Evolutionary conservation across 1,140 invertebrate species (phyloP), one percentile per base, ranked within the genome.

Genomic region (Cyclina sinensis): DNA sequence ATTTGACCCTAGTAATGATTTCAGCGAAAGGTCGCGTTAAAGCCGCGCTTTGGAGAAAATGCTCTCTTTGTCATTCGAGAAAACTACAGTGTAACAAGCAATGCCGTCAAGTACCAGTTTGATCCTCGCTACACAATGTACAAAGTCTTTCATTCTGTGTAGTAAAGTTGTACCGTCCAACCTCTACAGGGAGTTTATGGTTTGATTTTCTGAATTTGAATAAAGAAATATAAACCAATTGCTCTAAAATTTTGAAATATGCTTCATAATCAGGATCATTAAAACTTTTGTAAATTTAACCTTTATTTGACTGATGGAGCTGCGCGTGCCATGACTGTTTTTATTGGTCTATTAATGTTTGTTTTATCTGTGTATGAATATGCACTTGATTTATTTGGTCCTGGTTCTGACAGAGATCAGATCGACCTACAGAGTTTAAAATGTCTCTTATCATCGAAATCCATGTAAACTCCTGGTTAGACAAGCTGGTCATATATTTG

Each of bases 181-280:
- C 35, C 54, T 80, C 76, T 30, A 80, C 48, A 18, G 48, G 76
- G 11, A 80, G 37, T 30, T 80, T 57, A 35, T 80, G 76, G 32
- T 80, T 80, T 2, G 76, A 18, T 27, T 39, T 80, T 51, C 76
- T 80, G 30, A 80, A 54, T 80, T 80, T 80, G 43, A 80, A 43
- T 70, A 74, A 30, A n/a, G 35, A 43, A 39, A 37, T 74, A 43
- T 46, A 46, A 37, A 37, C 70, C 18, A 18, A n/a, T 24, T 39
- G 32, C 18, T 37, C 18, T n/a, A 74, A 43, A 54, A 57, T 16
- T 48, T 35, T 80, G 54, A 80, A 46, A 14, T 54, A 16, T 30
- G 21, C n/a, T 80, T 80, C 51, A 30, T 27, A 35, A 24, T 80
- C 46, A 54, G 18, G 3, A 57, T 54, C 32, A 18, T 80, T 80